Percentiles rank a stretch among this genome's conserved stretches.
These are phyloP conservation scores for Hermatobates lingyangjiaoensis DNA, from an alignment of 1,140 invertebrate species.

Conservation along the genomic window DNA sequence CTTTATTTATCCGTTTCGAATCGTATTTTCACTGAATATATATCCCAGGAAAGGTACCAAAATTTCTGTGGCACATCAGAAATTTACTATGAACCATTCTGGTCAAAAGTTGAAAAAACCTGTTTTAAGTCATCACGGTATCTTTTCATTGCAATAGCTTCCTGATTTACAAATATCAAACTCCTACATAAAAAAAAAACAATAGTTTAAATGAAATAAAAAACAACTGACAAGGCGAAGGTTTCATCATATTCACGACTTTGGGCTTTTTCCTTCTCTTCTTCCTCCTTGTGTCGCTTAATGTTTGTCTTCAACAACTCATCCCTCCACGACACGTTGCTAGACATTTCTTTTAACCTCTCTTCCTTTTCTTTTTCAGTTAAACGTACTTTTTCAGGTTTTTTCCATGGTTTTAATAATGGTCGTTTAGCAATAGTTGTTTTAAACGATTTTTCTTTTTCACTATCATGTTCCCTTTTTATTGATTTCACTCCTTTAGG, in stretches of 20 bases:
- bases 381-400: conserved; percentile 19
- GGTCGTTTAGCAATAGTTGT: neutral
- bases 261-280: conserved; percentile 38
- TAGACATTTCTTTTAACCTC: conserved; percentile 59
- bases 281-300: conserved; percentile 38
- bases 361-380: conserved; percentile 50
- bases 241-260: conserved; percentile 26
- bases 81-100: no score
- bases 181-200: no score
- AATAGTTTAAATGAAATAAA: no score
- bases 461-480: neutral
- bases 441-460: neutral
- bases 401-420: neutral
- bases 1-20: no score
- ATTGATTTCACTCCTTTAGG: neutral
- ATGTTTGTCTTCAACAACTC: conserved; percentile 42
- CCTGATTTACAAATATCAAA: no score
- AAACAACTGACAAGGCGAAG: conserved; percentile 31
- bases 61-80: no score
- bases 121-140: no score
- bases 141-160: no score
- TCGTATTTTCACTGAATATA: no score
- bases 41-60: no score
- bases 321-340: conserved; percentile 51
- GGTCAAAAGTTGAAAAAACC: no score